These are phyloP conservation scores for Dusona sp. DNA, from an alignment of 2,888 invertebrate species.

Conservation along the genomic window DNA sequence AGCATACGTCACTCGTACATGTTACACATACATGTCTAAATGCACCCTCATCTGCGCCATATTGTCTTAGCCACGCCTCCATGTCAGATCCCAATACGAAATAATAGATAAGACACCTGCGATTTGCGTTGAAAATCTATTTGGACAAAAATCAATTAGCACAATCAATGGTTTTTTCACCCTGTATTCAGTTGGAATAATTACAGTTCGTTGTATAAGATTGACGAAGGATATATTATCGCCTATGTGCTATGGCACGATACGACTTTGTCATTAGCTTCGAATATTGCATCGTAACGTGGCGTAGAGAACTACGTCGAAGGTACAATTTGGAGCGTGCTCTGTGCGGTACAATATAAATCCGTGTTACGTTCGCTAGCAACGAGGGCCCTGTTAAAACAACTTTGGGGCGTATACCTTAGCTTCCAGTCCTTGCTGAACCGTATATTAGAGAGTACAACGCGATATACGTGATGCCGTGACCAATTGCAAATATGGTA, in stretches of 20 bases:
- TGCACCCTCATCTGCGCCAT: no score
- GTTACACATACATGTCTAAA: no score
- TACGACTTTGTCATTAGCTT: conserved; percentile 68
- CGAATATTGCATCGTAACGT: conserved; percentile 33
- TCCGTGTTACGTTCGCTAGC: conserved; percentile 6
- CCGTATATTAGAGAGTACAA: conserved; percentile 47
- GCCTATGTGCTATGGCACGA: conserved; percentile 33
- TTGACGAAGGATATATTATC: conserved; percentile 9
- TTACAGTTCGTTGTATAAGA: conserved; percentile 53
- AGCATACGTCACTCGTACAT: no score
- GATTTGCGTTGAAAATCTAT: not conserved
- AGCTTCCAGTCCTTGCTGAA: conserved; percentile 36
- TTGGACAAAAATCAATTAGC: not conserved
- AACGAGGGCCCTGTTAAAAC: conserved; percentile 28
- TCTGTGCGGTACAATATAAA: conserved; percentile 13
- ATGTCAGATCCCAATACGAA: not conserved
- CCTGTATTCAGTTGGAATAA: conserved; percentile 55
- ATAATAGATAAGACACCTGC: not conserved
- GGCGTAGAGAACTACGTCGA: conserved; percentile 13
- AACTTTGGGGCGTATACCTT: conserved; percentile 38
- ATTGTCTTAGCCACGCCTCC: no score
- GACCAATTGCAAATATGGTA: conserved; percentile 60
- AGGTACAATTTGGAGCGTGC: conserved; percentile 1
- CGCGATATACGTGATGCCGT: conserved; percentile 38
- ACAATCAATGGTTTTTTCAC: not conserved